Conservation (phyloP, 2,113 vertebrate species). For the Bufo bufo region DNA sequence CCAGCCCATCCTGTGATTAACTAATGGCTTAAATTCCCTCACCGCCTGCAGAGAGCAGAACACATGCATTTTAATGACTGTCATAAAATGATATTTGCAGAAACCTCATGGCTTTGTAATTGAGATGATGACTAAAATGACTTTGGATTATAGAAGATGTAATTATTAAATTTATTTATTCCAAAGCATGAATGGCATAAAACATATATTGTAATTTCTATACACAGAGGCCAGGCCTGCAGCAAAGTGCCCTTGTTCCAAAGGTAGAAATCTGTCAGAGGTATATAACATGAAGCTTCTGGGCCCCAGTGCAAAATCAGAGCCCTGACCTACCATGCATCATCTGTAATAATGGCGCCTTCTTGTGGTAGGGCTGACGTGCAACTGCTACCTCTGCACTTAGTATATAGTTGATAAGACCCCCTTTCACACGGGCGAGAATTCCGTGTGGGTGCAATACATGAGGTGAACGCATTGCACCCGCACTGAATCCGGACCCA, state of each 20-base stretch:
- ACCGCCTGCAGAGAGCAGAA: background rate
- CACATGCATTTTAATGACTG: background rate
- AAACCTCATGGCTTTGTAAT: background rate
- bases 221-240: background rate
- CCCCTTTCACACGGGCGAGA: too few species aligned
- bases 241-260: background rate
- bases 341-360: too few species aligned
- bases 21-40: background rate
- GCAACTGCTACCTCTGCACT: too few species aligned
- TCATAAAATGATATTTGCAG: background rate
- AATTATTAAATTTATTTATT: background rate
- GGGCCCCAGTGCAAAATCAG: too few species aligned
- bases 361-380: too few species aligned
- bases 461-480: too few species aligned
- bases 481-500: too few species aligned
- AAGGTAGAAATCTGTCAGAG: background rate
- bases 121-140: conserved; percentile 14
- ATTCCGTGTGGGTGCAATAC: too few species aligned
- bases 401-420: too few species aligned
- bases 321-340: too few species aligned
- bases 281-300: too few species aligned
- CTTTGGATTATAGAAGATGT: background rate
- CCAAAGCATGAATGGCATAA: background rate
- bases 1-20: background rate
- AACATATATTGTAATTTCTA: background rate